A percentile compares a stretch with the other conserved stretches of the same genome.
Evolutionary conservation across 2,888 invertebrate genomes (phyloP).

Genomic region (Amitus sp.): DNA sequence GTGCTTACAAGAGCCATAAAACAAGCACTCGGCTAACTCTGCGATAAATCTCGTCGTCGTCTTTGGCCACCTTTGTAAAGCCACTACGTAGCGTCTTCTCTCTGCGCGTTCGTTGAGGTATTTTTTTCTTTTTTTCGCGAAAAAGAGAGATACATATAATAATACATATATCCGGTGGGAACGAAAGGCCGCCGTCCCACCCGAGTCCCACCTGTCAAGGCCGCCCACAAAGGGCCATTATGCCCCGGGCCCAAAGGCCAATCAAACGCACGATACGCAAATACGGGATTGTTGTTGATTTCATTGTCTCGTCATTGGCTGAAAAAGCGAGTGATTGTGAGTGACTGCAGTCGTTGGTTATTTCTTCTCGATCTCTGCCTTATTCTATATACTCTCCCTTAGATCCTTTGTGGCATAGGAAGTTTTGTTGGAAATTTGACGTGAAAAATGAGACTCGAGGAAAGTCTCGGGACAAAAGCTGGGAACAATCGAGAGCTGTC

Average conservation of each 20-base stretch:
- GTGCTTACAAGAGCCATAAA: conserved; percentile 25
- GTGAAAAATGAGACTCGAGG: background rate
- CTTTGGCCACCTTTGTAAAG: conserved; percentile 39
- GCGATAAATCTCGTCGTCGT: conserved; percentile 34
- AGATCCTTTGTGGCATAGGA: no score
- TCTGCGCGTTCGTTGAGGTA: conserved; percentile 3
- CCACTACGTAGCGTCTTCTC: no score
- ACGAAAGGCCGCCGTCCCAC: conserved; percentile 10
- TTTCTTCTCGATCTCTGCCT: no score
- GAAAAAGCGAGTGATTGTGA: background rate
- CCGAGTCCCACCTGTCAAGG: conserved; percentile 40
- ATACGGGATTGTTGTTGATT: conserved; percentile 12
- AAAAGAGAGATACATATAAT: no score
- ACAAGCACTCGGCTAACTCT: conserved; percentile 32
- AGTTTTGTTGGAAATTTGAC: background rate
- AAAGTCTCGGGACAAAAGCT: background rate
- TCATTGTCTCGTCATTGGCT: background rate
- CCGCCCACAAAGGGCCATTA: conserved; percentile 35
- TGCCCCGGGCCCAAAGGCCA: conserved; percentile 26
- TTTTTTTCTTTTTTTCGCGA: conserved; percentile 5
- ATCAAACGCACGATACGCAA: conserved; percentile 36
- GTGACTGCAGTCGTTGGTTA: background rate
- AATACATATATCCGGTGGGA: no score
- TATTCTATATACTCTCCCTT: no score
- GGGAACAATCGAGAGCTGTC: conserved; percentile 31